Conservation (phyloP, 2,113 vertebrate genomes). For the Bungarus multicinctus region DNA sequence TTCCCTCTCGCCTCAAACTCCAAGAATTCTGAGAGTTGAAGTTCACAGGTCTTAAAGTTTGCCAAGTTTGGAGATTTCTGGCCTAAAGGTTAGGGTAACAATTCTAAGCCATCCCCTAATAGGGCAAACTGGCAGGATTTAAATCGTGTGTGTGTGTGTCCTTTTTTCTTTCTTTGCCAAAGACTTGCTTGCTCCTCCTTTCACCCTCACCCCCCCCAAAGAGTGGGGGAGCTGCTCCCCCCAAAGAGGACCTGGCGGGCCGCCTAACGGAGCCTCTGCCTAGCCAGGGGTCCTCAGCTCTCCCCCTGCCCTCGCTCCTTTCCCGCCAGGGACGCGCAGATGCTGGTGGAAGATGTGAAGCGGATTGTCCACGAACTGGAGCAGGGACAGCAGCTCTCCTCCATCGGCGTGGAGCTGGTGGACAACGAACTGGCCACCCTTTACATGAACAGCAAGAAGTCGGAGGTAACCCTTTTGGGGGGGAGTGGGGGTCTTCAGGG, state of each 20-base stretch:
- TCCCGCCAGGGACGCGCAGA: conserved; percentile 87
- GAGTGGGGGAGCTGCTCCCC: background rate
- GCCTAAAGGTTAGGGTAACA: background rate
- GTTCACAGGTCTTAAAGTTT: no score
- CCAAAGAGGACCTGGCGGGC: background rate
- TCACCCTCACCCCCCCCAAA: background rate
- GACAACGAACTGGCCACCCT: conserved; percentile 93
- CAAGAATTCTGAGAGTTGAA: no score
- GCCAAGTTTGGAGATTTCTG: no score
- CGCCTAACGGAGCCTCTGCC: background rate
- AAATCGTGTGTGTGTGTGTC: no score
- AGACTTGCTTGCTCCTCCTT: background rate
- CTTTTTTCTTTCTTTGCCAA: background rate
- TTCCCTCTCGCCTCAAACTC: no score
- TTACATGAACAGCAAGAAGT: conserved; percentile 99
- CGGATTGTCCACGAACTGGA: conserved; percentile 91
- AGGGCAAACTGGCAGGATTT: background rate
- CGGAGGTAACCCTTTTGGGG: conserved; percentile 78
- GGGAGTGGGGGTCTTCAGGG: background rate
- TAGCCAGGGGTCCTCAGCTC: background rate
- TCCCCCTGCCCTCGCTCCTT: background rate
- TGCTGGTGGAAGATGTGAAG: conserved; percentile 98
- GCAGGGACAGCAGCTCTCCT: conserved; percentile 88
- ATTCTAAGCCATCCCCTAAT: background rate
- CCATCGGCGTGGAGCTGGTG: conserved; percentile 91